Base-by-base conservation (phyloP, 2,113 vertebrate genomes). In the Chauna torquata region DNA sequence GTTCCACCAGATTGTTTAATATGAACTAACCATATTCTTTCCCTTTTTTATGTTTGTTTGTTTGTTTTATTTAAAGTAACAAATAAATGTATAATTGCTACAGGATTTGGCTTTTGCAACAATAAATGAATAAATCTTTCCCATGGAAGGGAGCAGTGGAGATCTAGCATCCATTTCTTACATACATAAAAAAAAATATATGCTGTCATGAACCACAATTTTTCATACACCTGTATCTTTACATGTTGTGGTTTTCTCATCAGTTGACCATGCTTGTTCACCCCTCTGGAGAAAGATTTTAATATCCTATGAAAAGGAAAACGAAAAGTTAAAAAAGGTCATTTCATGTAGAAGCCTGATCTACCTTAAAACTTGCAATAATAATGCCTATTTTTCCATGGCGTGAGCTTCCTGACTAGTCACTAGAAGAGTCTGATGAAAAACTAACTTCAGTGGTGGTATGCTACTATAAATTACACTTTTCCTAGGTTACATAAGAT, bases 231-330 rank as follows among this genome's bases (percentile, higher is more conserved):
- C 36, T 23, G 34, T 61, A 38, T 82, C 55, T 80, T 96, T 55
- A 80, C 2, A 28, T 20, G 57, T 54, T 77, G 92, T 11, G 5
- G 25, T 77, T 59, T 95, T 54, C 57, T 66, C 93, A 50, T 97
- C 71, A 70, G 65, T 78, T 86, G 90, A 94, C 36, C 95, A 85
- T 24, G 49, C 36, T 69, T 96, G 86, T 49, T 95, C 61, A 3
- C 24, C 88, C 78, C 76, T 90, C 91, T 96, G 97, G 25, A 98
- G 86, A 94, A 97, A 92, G 16, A 58, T 38, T 92, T 96, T 94
- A 95, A 98, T 93, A 86, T 97, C 96, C 98, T 98, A 85, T 44
- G 70, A 61, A 92, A 75, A 96, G 57, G 8, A 97, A 97, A 86
- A 92, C 59, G 18, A 93, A 97, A 96, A 16, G 9, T 95, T 96